Conservation (phyloP, 2,888 invertebrate genomes). For the Dendrolimus pini region DNA sequence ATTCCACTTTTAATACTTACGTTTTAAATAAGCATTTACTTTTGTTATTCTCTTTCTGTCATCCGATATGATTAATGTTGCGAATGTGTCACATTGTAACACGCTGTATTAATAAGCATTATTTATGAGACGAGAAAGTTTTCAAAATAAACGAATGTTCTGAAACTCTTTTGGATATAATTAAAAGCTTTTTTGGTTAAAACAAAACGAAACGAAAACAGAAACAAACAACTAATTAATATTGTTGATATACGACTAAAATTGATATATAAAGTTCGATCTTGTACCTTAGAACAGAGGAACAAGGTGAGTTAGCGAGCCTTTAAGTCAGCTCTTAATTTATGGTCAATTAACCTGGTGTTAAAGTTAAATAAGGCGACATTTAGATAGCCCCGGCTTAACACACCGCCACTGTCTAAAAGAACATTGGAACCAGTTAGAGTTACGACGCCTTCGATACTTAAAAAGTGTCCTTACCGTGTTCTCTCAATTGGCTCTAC, state of each 20-base stretch:
- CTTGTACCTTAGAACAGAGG: conserved; percentile 29
- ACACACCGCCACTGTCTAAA: conserved; percentile 27
- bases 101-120: conserved; percentile 24
- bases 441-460: background rate
- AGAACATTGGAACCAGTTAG: conserved; percentile 9
- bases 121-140: conserved; percentile 22
- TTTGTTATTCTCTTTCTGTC: conserved; percentile 22
- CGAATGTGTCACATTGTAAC: conserved; percentile 24
- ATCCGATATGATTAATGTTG: conserved; percentile 29
- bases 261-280: conserved; percentile 28
- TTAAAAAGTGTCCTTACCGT: background rate
- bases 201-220: conserved; percentile 9
- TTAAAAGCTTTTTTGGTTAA: conserved; percentile 1
- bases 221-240: background rate
- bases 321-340: conserved; percentile 67
- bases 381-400: conserved; percentile 42
- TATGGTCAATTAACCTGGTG: conserved; percentile 71
- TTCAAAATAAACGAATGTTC: conserved; percentile 4
- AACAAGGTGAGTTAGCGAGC: conserved; percentile 49
- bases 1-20: too few relatives aligned
- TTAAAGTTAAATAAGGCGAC: conserved; percentile 66
- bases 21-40: conserved; percentile 1
- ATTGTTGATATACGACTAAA: too few relatives aligned
- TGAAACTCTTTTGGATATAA: conserved; percentile 1
- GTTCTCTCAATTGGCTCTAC: background rate